Conservation (phyloP, 2,888 invertebrate species). For the Caenorhabditis macrosperma region DNA sequence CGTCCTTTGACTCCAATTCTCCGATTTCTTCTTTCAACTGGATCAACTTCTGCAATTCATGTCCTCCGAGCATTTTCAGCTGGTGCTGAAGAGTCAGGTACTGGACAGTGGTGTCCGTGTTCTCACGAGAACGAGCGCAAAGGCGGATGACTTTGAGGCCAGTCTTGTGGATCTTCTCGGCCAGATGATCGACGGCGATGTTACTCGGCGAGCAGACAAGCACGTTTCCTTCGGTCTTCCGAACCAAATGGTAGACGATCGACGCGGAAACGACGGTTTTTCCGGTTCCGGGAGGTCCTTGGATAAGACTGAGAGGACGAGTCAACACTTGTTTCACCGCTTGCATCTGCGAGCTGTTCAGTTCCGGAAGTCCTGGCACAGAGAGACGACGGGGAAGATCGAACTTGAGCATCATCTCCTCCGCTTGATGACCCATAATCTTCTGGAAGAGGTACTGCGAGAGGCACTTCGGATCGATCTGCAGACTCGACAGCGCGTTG, state of each 20-base stretch:
- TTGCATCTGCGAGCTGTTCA: slow-evolving; percentile 97
- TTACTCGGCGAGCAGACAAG: slow-evolving; percentile 99
- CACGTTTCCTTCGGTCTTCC: slow-evolving; percentile 86
- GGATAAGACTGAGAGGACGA: slow-evolving; percentile 94
- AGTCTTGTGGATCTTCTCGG: slow-evolving; percentile 97
- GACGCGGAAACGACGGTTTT: slow-evolving; percentile 97
- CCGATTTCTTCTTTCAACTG: slow-evolving; percentile 90
- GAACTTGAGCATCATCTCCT: slow-evolving; percentile 80
- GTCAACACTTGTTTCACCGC: slow-evolving; percentile 98
- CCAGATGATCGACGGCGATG: slow-evolving; percentile 98
- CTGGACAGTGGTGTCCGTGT: slow-evolving; percentile 96
- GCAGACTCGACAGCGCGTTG: slow-evolving; percentile 92
- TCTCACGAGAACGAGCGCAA: slow-evolving; percentile 97
- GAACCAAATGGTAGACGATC: slow-evolving; percentile 96
- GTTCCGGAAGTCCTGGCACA: slow-evolving; percentile 95
- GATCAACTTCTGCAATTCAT: slow-evolving; percentile 41
- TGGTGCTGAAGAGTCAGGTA: slow-evolving; percentile 97
- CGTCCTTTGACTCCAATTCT: slow-evolving; percentile 94
- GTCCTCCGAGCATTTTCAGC: slow-evolving; percentile 92
- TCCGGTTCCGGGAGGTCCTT: slow-evolving; percentile 83
- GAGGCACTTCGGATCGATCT: slow-evolving; percentile 95
- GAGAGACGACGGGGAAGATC: slow-evolving; percentile 89
- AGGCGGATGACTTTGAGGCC: slow-evolving; percentile 93
- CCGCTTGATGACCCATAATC: slow-evolving; percentile 86
- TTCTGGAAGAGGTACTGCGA: slow-evolving; percentile 98